A percentile compares a stretch with the other conserved stretches of the same genome.
phyloP scores from a whole-genome alignment of 2,888 invertebrate genomes.

The Chrysopilus asiliformis region DNA sequence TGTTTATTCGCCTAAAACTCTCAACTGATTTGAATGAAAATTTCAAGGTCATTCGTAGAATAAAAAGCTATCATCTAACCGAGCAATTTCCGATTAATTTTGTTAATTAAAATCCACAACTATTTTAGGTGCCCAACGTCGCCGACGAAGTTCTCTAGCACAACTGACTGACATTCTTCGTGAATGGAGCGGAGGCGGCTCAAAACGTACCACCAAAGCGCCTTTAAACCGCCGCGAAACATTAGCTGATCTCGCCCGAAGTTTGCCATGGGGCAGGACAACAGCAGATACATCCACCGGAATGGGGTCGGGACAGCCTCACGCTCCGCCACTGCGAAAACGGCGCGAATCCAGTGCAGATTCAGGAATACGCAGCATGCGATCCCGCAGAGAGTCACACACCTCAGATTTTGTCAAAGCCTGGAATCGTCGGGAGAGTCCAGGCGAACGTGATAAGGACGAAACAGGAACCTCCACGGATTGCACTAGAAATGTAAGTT shows the following conservation, averaged over 20 bases:
- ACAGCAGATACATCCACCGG: conserved; percentile 39
- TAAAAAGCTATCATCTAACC: too few species aligned
- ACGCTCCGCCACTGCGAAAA: conserved; percentile 45
- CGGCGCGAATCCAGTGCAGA: conserved; percentile 81
- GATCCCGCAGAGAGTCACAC: conserved; percentile 61
- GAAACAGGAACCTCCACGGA: conserved; percentile 17
- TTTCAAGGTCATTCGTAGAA: too few species aligned
- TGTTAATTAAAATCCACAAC: not conserved
- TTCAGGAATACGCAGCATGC: conserved; percentile 65
- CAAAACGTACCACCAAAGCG: conserved; percentile 41
- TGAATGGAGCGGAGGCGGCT: conserved; percentile 67
- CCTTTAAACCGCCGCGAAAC: conserved; percentile 76
- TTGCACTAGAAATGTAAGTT: conserved; percentile 16
- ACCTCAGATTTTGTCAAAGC: conserved; percentile 56
- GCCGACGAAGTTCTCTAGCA: conserved; percentile 73
- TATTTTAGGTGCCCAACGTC: conserved; percentile 45
- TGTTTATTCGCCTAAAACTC: too few species aligned
- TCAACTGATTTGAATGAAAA: too few species aligned
- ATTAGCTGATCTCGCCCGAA: conserved; percentile 73
- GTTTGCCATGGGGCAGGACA: conserved; percentile 66
- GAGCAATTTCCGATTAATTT: too few species aligned
- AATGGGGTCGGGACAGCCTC: conserved; percentile 30
- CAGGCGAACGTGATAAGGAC: conserved; percentile 33
- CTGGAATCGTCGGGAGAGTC: conserved; percentile 56
- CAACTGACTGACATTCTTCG: conserved; percentile 78